Percentiles rank a stretch among this genome's conserved stretches.
These are phyloP conservation scores for Eupsilia transversa DNA, from an alignment of 2,888 invertebrate species.

Conservation along the genomic window DNA sequence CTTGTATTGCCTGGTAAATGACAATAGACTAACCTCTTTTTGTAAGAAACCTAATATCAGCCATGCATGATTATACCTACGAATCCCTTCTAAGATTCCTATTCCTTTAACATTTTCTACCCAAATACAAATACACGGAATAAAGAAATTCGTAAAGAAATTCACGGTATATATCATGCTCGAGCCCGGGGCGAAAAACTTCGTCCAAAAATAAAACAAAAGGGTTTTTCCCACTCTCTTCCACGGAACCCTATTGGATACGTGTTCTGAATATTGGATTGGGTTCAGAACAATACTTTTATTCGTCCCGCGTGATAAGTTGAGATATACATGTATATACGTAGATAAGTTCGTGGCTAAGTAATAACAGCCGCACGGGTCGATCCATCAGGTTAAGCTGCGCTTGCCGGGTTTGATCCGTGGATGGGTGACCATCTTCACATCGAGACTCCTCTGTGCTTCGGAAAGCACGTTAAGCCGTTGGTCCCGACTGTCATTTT, in stretches of 20 bases:
- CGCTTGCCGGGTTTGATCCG: too few species aligned
- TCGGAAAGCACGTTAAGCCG: too few species aligned
- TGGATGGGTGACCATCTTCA: too few species aligned
- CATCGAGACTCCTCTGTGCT: too few species aligned
- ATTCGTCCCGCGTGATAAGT: slow-evolving; percentile 34
- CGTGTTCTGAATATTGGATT: slow-evolving; percentile 46
- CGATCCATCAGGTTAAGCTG: too few species aligned
- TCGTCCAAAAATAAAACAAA: slow-evolving; percentile 39
- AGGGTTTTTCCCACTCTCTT: slow-evolving; percentile 11
- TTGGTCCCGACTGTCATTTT: too few species aligned
- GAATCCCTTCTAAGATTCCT: background rate
- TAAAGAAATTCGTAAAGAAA: slow-evolving; percentile 21
- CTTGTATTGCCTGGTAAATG: too few species aligned
- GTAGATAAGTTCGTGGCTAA: too few species aligned
- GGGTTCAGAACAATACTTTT: slow-evolving; percentile 54
- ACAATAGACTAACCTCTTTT: background rate
- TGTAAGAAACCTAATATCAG: background rate
- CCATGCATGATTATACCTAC: background rate
- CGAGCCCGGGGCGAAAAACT: slow-evolving; percentile 27
- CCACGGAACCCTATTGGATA: slow-evolving; percentile 45
- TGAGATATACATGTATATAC: too few species aligned
- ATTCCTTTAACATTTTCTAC: background rate
- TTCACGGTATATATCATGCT: slow-evolving; percentile 5
- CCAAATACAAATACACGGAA: slow-evolving; percentile 12
- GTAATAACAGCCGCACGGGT: too few species aligned